phyloP scores from a whole-genome alignment of 2,113 vertebrate species.

The Actinemys pallida region DNA sequence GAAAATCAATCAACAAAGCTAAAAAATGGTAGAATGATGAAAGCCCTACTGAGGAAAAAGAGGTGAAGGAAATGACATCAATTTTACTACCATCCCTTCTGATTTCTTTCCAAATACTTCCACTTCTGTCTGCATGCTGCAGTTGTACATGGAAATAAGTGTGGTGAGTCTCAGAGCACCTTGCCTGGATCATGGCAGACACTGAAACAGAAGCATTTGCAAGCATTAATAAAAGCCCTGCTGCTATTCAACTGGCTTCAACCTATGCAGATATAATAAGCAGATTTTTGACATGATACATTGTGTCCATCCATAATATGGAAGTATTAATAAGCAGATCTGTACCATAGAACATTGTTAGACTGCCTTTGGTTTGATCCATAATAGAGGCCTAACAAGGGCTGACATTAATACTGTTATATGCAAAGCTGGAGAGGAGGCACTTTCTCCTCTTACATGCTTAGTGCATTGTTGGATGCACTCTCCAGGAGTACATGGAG shows the following conservation, averaged over 20 bases:
- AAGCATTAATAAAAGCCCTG: not conserved
- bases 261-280: not conserved
- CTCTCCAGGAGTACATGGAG: accelerated
- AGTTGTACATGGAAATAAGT: not conserved
- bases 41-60: not conserved
- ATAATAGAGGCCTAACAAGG: not conserved
- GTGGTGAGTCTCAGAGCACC: not conserved
- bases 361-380: not conserved
- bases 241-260: not conserved
- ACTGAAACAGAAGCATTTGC: constrained; percentile 16
- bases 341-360: not conserved
- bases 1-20: constrained; percentile 1
- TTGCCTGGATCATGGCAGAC: not conserved
- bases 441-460: accelerated
- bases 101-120: not conserved
- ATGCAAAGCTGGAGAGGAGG: not conserved
- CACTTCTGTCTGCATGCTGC: not conserved
- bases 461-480: not conserved
- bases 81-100: constrained; percentile 11
- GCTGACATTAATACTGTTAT: not conserved
- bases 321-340: not conserved
- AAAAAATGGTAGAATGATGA: not conserved
- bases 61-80: not conserved
- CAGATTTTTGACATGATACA: not conserved
- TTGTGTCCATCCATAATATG: not conserved